Conservation (phyloP, 2,113 vertebrate genomes). For the Sebastes fasciatus region DNA sequence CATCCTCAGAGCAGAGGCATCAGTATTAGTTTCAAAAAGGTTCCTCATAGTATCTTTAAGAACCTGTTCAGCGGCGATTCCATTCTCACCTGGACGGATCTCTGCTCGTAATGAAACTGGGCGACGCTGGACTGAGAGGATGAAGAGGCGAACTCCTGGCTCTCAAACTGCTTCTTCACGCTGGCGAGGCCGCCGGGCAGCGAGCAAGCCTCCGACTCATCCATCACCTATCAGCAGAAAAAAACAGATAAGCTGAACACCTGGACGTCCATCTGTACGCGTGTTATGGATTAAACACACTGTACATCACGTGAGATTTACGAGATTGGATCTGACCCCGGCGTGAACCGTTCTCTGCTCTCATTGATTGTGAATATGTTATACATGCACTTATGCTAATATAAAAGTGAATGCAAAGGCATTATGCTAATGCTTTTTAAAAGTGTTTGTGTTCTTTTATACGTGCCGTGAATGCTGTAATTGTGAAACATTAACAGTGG, state of each 20-base stretch:
- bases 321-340: constrained; percentile 18
- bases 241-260: constrained; percentile 10
- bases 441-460: constrained; percentile 1
- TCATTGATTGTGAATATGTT: constrained; percentile 10
- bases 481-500: constrained; percentile 3
- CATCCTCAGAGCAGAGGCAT: neutral
- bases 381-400: constrained; percentile 23
- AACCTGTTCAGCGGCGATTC: no score
- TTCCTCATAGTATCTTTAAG: neutral
- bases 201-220: constrained; percentile 87
- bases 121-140: constrained; percentile 83
- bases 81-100: constrained; percentile 87
- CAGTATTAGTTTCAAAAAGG: neutral
- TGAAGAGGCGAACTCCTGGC: constrained; percentile 82
- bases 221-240: constrained; percentile 82
- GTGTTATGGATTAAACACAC: neutral
- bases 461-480: neutral
- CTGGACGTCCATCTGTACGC: neutral
- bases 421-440: constrained; percentile 20
- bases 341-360: constrained; percentile 2
- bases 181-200: constrained; percentile 93
- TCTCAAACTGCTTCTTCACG: constrained; percentile 95
- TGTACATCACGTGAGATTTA: neutral
- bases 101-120: constrained; percentile 87
- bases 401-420: constrained; percentile 7